These are phyloP conservation scores for Eubucco bourcierii DNA, from an alignment of 2,113 vertebrate species.

Conservation along the genomic window DNA sequence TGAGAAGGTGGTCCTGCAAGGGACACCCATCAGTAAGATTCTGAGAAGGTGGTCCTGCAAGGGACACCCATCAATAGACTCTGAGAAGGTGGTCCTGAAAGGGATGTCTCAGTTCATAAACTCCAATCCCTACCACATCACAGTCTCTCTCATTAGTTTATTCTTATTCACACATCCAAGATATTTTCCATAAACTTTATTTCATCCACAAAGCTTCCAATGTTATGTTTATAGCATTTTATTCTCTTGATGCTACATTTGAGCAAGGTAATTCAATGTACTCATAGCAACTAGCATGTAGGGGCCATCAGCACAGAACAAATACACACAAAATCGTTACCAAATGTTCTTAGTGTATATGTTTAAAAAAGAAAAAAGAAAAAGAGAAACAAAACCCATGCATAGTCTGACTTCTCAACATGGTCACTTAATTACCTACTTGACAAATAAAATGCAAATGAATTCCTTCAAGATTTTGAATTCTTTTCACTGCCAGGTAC, in stretches of 20 bases:
- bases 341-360: conserved; percentile 48
- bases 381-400: conserved; percentile 28
- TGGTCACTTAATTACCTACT: conserved; percentile 39
- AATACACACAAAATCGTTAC: conserved; percentile 30
- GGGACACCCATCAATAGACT: background rate
- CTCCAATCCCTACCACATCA: background rate
- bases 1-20: background rate
- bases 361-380: background rate
- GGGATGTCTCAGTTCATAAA: background rate
- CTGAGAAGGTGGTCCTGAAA: background rate
- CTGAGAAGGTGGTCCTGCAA: background rate
- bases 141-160: background rate
- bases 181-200: background rate
- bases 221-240: background rate
- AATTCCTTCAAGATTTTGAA: conserved; percentile 20
- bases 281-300: background rate
- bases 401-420: conserved; percentile 6
- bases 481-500: conserved; percentile 6
- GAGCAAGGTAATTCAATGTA: background rate
- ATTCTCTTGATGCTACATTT: background rate
- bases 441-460: conserved; percentile 33
- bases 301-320: conserved; percentile 39
- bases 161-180: background rate
- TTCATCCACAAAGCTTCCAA: background rate
- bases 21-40: background rate